These are phyloP conservation scores for Coecobrya sp. DNA, from an alignment of 2,888 invertebrate species.

Conservation along the genomic window DNA sequence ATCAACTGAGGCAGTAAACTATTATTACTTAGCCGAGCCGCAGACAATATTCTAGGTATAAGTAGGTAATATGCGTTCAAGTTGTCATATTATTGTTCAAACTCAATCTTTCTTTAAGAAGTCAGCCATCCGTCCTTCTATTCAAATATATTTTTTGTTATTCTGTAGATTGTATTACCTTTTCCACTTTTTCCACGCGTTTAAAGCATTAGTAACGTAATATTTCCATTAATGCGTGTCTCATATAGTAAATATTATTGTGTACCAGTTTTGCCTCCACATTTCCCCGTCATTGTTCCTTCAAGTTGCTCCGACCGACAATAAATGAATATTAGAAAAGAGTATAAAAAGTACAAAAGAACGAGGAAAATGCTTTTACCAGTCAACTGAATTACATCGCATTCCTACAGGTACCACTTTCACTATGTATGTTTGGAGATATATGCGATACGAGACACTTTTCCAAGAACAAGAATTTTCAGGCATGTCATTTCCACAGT, in stretches of 20 bases:
- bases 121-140: constrained; percentile 21
- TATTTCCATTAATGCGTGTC: constrained; percentile 26
- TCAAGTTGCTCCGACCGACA: neutral
- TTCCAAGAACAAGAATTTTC: neutral
- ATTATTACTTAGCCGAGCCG: no score
- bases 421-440: neutral
- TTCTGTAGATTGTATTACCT: neutral
- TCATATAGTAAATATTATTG: neutral
- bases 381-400: constrained; percentile 47
- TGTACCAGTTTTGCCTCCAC: neutral
- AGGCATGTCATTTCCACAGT: neutral
- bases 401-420: constrained; percentile 61
- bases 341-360: constrained; percentile 3
- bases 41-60: no score
- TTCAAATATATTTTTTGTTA: constrained; percentile 1
- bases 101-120: constrained; percentile 22
- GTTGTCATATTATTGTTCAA: neutral
- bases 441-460: neutral
- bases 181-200: neutral
- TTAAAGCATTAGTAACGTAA: neutral
- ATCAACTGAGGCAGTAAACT: no score
- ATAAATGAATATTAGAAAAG: neutral
- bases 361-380: constrained; percentile 2
- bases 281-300: constrained; percentile 10
- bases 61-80: no score